These are phyloP conservation scores for Sebastes nivosus DNA, from an alignment of 2,797 vertebrate species.

Conservation along the genomic window DNA sequence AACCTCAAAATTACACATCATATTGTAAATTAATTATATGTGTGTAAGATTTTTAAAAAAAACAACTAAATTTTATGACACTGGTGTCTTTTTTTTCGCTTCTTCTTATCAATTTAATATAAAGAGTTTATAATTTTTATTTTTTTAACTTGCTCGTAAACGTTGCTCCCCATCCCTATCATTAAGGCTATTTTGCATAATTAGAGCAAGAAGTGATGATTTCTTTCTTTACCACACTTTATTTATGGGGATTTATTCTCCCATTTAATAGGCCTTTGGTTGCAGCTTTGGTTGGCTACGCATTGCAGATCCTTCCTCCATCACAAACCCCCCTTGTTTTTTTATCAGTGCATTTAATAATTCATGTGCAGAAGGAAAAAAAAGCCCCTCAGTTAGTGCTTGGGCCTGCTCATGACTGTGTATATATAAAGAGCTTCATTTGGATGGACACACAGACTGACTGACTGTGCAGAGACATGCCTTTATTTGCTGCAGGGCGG, in stretches of 20 bases:
- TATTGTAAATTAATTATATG: background rate
- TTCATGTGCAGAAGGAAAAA: slow-evolving; percentile 30
- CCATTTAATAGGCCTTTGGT: slow-evolving; percentile 20
- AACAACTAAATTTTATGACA: slow-evolving; percentile 30
- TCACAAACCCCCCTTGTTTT: slow-evolving; percentile 41
- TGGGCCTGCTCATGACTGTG: slow-evolving; percentile 11
- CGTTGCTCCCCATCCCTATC: too few relatives aligned
- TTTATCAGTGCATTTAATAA: slow-evolving; percentile 63
- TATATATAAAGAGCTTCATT: slow-evolving; percentile 11
- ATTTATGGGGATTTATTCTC: background rate
- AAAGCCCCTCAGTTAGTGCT: background rate
- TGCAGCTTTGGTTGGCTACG: slow-evolving; percentile 65
- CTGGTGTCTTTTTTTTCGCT: slow-evolving; percentile 3
- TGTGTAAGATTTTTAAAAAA: accelerated
- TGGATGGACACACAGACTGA: slow-evolving; percentile 32
- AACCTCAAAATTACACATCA: background rate
- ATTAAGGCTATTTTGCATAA: too few relatives aligned
- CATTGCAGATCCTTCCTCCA: slow-evolving; percentile 79
- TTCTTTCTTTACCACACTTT: background rate
- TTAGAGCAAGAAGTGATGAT: too few relatives aligned
- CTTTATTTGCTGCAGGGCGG: slow-evolving; percentile 73
- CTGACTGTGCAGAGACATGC: slow-evolving; percentile 16
- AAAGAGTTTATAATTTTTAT: background rate
- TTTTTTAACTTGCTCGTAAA: background rate
- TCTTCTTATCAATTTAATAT: background rate